Evolutionary conservation across 1,140 invertebrate genomes (phyloP), one percentile per base, ranked within the genome.

Genomic region (Leptoteleia sp.): DNA sequence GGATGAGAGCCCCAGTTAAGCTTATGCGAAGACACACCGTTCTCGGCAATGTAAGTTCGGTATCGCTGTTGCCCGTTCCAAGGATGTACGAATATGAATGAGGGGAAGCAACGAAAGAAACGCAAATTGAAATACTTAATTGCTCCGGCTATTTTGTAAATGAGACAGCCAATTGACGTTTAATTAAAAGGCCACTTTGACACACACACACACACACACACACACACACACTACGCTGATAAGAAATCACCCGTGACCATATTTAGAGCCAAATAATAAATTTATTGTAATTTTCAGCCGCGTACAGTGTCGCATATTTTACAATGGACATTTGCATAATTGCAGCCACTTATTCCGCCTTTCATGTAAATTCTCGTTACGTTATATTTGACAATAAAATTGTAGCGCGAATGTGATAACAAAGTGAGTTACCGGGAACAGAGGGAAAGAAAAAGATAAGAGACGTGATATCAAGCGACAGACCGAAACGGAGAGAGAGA

Each of bases 371-470:
- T 64, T 64, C 25, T 25, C 25, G 43, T 33, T 47, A 37, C 25
- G 25, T 31, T 64, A 19, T 15, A 35, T 40, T 31, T 48, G 45
- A 50, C 47, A 54, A 43, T 54, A 35, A 65, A 65, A 65, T 52
- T 65, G 48, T 19, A 11, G 33, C 22, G 12, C 15, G 33, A 37
- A 45, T 47, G 43, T 48, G 43, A 62, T 38, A 48, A 62, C 22
- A 16, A 48, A 48, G 55, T 47, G 15, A 45, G 27, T 45, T 35
- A 57, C 19, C 6, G 22, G 15, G 5, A 27, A 7, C 9, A 22
- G 6, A 25, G 3, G 22, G n/a, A n/a, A n/a, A n/a, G n/a, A n/a
- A n/a, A n/a, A n/a, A n/a, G n/a, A n/a, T n/a, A n/a, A n/a, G n/a
- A n/a, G n/a, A n/a, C n/a, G n/a, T n/a, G n/a, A n/a, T n/a, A n/a